These are phyloP conservation scores for Zingel zingel DNA, from an alignment of 2,113 vertebrate species.

Conservation along the genomic window DNA sequence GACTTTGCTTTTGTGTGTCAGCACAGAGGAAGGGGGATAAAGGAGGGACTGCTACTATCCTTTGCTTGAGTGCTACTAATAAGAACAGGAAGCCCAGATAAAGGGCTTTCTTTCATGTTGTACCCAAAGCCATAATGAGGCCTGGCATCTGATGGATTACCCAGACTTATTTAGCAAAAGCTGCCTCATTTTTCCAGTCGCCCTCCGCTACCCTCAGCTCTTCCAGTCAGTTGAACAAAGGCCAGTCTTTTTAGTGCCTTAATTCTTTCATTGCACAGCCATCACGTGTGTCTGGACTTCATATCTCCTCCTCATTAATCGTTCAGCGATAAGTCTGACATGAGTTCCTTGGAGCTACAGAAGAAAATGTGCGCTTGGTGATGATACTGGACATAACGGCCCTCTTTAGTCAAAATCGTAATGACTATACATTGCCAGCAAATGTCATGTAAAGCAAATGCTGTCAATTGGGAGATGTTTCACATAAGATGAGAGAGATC, in stretches of 20 bases:
- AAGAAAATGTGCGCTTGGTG: constrained; percentile 16
- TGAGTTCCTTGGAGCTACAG: constrained; percentile 46
- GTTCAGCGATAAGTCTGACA: constrained; percentile 53
- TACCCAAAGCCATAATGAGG: constrained; percentile 76
- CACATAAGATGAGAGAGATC: constrained; percentile 25
- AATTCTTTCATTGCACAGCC: constrained; percentile 49
- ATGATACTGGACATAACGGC: constrained; percentile 19
- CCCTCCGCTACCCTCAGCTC: constrained; percentile 46
- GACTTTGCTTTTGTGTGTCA: constrained; percentile 66
- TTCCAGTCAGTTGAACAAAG: constrained; percentile 63
- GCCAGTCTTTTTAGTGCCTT: constrained; percentile 54
- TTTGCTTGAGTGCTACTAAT: constrained; percentile 70
- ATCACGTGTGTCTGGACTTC: constrained; percentile 44
- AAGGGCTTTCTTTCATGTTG: constrained; percentile 70
- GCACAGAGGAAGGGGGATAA: constrained; percentile 34
- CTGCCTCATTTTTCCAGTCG: constrained; percentile 72
- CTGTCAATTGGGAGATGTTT: constrained; percentile 14
- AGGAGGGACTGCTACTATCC: constrained; percentile 43
- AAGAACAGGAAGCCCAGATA: constrained; percentile 77
- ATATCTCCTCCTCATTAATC: constrained; percentile 63
- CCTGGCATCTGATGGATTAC: constrained; percentile 80
- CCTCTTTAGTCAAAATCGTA: constrained; percentile 24
- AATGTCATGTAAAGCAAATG: constrained; percentile 48
- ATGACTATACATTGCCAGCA: constrained; percentile 22
- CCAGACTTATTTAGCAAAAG: constrained; percentile 72